These are phyloP conservation scores for Cataglyphis rosenhaueri DNA, from an alignment of 2,888 invertebrate genomes.

Conservation along the genomic window DNA sequence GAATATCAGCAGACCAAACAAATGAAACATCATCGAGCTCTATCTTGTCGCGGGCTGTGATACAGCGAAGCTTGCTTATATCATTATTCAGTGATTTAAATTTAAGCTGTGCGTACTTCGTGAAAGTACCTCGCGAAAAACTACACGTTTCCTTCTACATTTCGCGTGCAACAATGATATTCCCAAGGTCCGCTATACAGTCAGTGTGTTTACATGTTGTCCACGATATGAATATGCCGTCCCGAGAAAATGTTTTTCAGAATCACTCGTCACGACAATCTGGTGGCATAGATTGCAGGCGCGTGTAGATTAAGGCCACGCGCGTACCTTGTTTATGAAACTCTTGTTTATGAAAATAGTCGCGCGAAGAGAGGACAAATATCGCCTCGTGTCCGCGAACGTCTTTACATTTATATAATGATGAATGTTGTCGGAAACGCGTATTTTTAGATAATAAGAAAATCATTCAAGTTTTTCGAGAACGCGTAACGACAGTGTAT, in stretches of 20 bases:
- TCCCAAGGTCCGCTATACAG: background rate
- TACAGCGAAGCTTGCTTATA: constrained; percentile 7
- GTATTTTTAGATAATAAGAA: constrained; percentile 31
- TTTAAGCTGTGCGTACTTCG: background rate
- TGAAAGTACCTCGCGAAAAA: constrained; percentile 17
- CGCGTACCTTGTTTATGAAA: background rate
- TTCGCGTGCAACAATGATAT: constrained; percentile 5
- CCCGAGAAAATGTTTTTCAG: background rate
- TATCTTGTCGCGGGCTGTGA: constrained; percentile 2
- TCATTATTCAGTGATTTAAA: constrained; percentile 27
- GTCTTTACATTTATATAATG: constrained; percentile 20
- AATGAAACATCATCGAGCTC: constrained; percentile 33
- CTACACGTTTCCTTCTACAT: background rate
- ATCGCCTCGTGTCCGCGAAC: background rate
- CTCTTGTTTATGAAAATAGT: background rate
- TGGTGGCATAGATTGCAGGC: background rate
- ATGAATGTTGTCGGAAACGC: constrained; percentile 7
- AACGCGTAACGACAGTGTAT: constrained; percentile 7
- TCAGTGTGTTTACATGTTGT: background rate
- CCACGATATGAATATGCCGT: constrained; percentile 3
- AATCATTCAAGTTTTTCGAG: constrained; percentile 16
- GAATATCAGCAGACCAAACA: constrained; percentile 30
- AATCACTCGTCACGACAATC: background rate
- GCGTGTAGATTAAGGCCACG: background rate
- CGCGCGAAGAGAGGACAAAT: background rate